Conservation (phyloP, 1,140 invertebrate genomes). For the Aphidius gifuensis region DNA sequence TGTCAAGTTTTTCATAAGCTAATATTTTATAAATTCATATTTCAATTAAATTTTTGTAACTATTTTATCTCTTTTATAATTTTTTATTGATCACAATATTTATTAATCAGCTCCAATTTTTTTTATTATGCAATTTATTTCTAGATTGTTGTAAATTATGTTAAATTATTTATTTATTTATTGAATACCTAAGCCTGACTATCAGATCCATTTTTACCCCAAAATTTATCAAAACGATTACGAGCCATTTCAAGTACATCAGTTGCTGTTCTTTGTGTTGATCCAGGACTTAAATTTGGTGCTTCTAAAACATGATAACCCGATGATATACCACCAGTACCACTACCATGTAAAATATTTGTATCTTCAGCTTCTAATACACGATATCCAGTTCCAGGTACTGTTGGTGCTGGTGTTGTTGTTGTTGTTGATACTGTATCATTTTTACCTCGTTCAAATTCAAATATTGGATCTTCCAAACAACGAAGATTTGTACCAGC, state of each 20-base stretch:
- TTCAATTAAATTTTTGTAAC: background rate
- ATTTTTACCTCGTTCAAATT: conserved; percentile 48
- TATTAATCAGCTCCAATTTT: conserved; percentile 8
- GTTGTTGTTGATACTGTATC: conserved; percentile 13
- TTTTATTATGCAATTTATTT: conserved; percentile 12
- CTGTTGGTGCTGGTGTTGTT: conserved; percentile 23
- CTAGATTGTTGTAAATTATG: conserved; percentile 9
- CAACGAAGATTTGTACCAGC: conserved; percentile 56
- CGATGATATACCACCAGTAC: conserved; percentile 8
- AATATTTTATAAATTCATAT: conserved; percentile 24
- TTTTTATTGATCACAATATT: no score
- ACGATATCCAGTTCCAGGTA: conserved; percentile 34
- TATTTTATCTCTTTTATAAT: background rate
- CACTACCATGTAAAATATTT: conserved; percentile 9
- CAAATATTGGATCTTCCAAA: conserved; percentile 58
- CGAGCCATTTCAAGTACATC: conserved; percentile 79
- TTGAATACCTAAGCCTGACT: conserved; percentile 37
- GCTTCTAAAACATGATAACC: conserved; percentile 53
- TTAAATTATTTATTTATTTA: conserved; percentile 8
- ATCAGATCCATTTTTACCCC: conserved; percentile 61
- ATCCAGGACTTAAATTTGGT: conserved; percentile 45
- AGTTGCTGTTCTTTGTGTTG: conserved; percentile 60
- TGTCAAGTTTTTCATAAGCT: no score
- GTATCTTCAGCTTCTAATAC: conserved; percentile 37
- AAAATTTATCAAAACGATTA: conserved; percentile 82